phyloP scores from a whole-genome alignment of 2,797 vertebrate genomes.

The Gymnoscopelus microlampas region DNA sequence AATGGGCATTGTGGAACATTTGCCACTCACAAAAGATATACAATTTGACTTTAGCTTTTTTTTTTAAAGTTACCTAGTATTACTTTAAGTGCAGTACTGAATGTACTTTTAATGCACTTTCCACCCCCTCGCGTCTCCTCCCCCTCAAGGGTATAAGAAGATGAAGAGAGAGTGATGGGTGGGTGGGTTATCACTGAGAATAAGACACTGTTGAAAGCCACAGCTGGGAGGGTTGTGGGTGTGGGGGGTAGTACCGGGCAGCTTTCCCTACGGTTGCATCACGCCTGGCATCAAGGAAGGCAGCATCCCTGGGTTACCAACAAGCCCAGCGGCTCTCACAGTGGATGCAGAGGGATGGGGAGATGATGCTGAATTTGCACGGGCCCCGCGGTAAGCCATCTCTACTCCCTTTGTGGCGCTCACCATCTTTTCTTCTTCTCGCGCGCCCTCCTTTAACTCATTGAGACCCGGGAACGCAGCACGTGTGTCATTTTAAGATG shows the following conservation, averaged over 20 bases:
- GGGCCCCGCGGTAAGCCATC: conserved; percentile 63
- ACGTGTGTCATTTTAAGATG: too few relatives aligned
- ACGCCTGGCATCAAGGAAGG: conserved; percentile 70
- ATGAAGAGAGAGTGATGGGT: conserved; percentile 43
- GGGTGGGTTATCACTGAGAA: conserved; percentile 35
- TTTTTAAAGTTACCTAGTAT: too few relatives aligned
- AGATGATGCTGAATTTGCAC: conserved; percentile 44
- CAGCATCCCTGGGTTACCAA: conserved; percentile 74
- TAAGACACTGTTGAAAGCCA: conserved; percentile 57
- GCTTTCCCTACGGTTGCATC: conserved; percentile 79
- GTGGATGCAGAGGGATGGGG: conserved; percentile 30
- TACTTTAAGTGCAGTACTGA: too few relatives aligned
- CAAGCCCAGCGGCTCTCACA: conserved; percentile 6
- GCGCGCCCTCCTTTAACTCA: conserved; percentile 45
- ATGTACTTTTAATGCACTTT: conserved; percentile 9
- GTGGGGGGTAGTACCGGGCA: conserved; percentile 67
- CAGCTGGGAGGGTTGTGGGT: conserved; percentile 11
- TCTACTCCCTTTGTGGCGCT: conserved; percentile 64
- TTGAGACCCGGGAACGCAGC: too few relatives aligned
- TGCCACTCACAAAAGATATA: too few relatives aligned
- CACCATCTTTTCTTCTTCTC: conserved; percentile 64
- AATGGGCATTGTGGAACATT: too few relatives aligned
- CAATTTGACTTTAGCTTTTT: too few relatives aligned
- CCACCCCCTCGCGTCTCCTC: conserved; percentile 30
- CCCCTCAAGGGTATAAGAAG: conserved; percentile 28